Conservation (phyloP, 2,113 vertebrate species). For the Sceloporus tristichus region DNA sequence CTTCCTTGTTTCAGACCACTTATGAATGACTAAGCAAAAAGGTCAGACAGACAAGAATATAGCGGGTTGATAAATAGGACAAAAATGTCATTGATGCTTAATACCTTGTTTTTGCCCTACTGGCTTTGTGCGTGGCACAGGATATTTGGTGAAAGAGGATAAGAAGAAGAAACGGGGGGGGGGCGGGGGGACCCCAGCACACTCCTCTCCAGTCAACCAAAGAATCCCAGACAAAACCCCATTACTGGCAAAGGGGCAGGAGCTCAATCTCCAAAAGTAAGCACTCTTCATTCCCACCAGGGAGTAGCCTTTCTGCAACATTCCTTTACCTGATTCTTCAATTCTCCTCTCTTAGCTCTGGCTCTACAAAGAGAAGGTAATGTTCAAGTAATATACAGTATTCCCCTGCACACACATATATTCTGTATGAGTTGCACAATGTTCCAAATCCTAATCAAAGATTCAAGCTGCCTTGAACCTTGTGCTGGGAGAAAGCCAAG, state of each 20-base stretch:
- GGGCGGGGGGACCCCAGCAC: not conserved
- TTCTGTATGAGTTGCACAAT: not conserved
- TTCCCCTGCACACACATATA: too few relatives aligned
- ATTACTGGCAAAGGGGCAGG: not conserved
- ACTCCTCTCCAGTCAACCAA: not conserved
- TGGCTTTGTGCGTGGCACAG: not conserved
- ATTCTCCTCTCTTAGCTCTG: not conserved
- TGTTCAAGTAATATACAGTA: not conserved
- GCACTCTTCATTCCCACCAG: not conserved
- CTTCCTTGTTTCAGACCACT: constrained; percentile 28
- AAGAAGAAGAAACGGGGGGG: too few relatives aligned
- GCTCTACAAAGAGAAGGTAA: not conserved
- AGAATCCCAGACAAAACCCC: not conserved
- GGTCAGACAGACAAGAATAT: constrained; percentile 12
- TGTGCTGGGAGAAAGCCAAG: too few relatives aligned
- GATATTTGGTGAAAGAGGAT: not conserved
- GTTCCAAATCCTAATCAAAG: not conserved
- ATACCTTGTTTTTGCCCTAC: not conserved
- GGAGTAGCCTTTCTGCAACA: not conserved
- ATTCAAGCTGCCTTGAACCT: too few relatives aligned
- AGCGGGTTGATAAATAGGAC: constrained; percentile 4
- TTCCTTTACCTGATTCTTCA: not conserved
- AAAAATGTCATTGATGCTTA: constrained; percentile 13
- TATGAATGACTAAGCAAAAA: constrained; percentile 35
- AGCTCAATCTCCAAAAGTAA: not conserved